Evolutionary conservation across 2,113 vertebrate genomes (phyloP), one percentile per base, ranked within the genome.

Genomic region (Amblyornis subalaris): DNA sequence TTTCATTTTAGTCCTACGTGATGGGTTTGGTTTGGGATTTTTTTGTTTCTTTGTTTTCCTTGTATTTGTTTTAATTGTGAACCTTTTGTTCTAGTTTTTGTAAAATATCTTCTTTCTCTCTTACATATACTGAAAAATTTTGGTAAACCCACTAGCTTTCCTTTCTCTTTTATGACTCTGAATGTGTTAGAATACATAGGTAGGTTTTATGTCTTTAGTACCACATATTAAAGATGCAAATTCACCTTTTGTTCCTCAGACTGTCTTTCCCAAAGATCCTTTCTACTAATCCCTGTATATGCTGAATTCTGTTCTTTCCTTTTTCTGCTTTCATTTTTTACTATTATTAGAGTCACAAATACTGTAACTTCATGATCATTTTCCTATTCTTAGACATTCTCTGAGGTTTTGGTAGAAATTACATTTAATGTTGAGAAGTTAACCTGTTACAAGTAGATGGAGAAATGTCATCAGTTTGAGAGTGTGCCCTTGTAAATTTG

Each of bases 11-110:
- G 10, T 55, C 8, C 17, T 45, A 33, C 6, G 4, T 40, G 3
- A 28, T 61, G 8, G 5, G 3, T 45, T 72, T 25, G 3, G 3
- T 19, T 66, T 35, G 10, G 7, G 10, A 0, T n/a, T 8, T 9
- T 10, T 2, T 36, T 29, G 2, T 12, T 74, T 24, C 6, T 67
- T 90, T 64, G 23, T n/a, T 80, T 64, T 23, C 8, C 21, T 69
- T 84, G 4, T 20, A 24, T 65, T 87, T 51, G 4, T 73, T 87
- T 80, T 48, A 9, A 84, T 35, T 84, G 5, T 65, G 65, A 89
- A 47, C 0, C 3, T 83, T 79, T 85, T 58, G 28, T 45, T 78
- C 31, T 57, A 31, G n/a, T 31, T 72, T 53, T 67, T 60, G 8
- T 35, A 60, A 91, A 80, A 47, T 47, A 50, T 3, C 2, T 28